Evolutionary conservation across 2,888 invertebrate genomes (phyloP), one percentile per base, ranked within the genome.

Genomic region (Epirrhoe tristata): DNA sequence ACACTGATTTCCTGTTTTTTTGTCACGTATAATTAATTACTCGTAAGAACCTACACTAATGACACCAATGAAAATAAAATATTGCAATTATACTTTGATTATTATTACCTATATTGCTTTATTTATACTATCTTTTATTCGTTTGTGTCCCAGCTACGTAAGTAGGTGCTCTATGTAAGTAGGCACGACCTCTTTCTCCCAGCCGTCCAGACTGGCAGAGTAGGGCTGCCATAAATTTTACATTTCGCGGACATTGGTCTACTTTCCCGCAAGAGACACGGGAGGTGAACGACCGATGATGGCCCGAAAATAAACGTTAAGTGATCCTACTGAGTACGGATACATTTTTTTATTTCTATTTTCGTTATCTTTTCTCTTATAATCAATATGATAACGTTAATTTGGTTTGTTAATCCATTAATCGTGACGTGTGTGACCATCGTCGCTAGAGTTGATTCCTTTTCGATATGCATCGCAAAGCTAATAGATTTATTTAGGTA

Each of bases 161-260:
- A 31, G 43, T 57, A 24, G 31, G 56, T 46, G 12, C 32, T 54
- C 16, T 61, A 48, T 55, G 36, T 62, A 67, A 61, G 54, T 70
- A 63, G 69, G 63, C 59, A 50, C 67, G 78, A 75, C 79, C 77
- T 79, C 77, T 79, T 73, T 72, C 74, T 73, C 71, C 17, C 56
- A 75, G 77, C 79, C 78, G 78, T 73, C 76, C 76, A 78, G 81
- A 76, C 80, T 79, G 70, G 66, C 66, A 71, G 64, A 62, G 75
- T 78, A 85, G 82, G 83, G 83, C 65, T 78, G 79, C 74, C 77
- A 76, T 77, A 77, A 74, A 77, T 74, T 73, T 61, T 65, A 74
- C 71, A 76, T 79, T 76, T 74, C 63, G 73, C 75, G 81, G 79
- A 73, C 80, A 75, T 75, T 74, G 79, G 73, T 75, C 82, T 73